Evolutionary conservation across 2,888 invertebrate genomes (phyloP), one percentile per base, ranked within the genome.

Genomic region (Andrena chrysosceles): DNA sequence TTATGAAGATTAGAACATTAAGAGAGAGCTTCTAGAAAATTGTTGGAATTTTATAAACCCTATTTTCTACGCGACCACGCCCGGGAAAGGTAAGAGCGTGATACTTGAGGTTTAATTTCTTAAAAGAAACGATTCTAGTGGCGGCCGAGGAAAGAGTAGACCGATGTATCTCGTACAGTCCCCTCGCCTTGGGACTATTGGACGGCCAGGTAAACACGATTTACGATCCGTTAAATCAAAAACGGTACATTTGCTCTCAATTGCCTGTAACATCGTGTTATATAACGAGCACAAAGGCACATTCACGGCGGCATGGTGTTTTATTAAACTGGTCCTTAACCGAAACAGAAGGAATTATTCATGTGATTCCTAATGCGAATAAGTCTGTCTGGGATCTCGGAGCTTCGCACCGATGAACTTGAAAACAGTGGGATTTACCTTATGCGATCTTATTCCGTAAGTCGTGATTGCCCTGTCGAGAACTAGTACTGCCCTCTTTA

Each of bases 231-330:
- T 69, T 79, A 74, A 74, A 74, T 79, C 73, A 79, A 72, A 71
- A 79, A 79, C 78, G 78, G 56, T 79, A 79, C 78, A 79, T 79
- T 79, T 79, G 69, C 26, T 74, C 78, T 63, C 74, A 79, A 79
- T 79, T 74, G 78, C 74, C 68, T 62, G 78, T 79, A 68, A 69
- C 68, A 74, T 68, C 74, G 26, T 16, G 63, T 79, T 79, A 79
- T 54, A 48, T 60, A 74, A 73, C 63, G 56, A 69, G 52, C 31
- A 20, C 63, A 10, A 13, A 20, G 31, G 23, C 63, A 31, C 33
- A 10, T 16, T 3, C 29, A 16, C 63, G n/a, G 20, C 16, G 26
- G 60, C 31, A n/a, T 23, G 52, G 54, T 69, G 26, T 76, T 76
- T 69, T 76, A 71, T 76, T 62, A 56, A 77, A 64, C 42, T 48